phyloP scores from a whole-genome alignment of 2,888 invertebrate species.

The Cheilosia soror region DNA sequence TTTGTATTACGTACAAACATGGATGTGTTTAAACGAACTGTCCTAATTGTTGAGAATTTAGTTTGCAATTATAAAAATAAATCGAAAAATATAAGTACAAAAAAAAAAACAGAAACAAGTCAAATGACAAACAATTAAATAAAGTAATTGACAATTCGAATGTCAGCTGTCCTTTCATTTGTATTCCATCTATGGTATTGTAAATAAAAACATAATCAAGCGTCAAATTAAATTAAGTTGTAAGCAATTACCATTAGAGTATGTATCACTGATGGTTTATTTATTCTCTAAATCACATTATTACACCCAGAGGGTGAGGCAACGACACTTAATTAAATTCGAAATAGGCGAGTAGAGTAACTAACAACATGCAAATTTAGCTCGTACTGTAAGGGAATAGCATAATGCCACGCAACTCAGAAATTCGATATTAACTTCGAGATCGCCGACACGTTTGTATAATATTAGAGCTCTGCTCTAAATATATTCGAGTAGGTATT shows the following conservation, averaged over 20 bases:
- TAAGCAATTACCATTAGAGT: constrained; percentile 14
- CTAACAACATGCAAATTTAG: constrained; percentile 15
- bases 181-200: neutral
- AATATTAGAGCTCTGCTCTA: constrained; percentile 17
- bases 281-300: constrained; percentile 19
- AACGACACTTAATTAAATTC: constrained; percentile 21
- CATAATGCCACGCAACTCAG: constrained; percentile 42
- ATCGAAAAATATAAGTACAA: too few relatives aligned
- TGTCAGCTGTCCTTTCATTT: too few relatives aligned
- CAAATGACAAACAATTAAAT: too few relatives aligned
- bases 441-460: constrained; percentile 1
- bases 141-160: too few relatives aligned
- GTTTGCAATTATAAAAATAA: too few relatives aligned
- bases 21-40: too few relatives aligned
- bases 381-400: constrained; percentile 26
- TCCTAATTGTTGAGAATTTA: too few relatives aligned
- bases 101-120: too few relatives aligned
- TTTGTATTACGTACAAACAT: too few relatives aligned
- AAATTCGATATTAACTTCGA: constrained; percentile 37
- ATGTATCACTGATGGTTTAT: constrained; percentile 3
- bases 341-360: neutral
- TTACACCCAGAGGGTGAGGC: neutral
- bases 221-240: constrained; percentile 48
- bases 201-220: neutral
- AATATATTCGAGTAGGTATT: constrained; percentile 1